phyloP scores from a whole-genome alignment of 2,797 vertebrate genomes.

The Onychomys arenicola region DNA sequence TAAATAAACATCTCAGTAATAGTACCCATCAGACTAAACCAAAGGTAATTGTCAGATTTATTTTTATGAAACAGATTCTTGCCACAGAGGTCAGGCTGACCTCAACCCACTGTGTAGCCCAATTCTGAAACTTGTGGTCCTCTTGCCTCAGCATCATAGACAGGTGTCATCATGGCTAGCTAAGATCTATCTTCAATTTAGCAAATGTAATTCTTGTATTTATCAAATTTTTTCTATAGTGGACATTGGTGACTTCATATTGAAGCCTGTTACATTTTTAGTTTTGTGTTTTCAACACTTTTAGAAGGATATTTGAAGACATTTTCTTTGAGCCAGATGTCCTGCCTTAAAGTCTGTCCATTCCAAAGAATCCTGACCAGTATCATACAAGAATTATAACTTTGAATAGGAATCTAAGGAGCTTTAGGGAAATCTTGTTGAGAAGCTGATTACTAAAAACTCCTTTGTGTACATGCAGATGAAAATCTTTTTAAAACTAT shows the following conservation, averaged over 20 bases:
- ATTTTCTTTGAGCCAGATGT: slow-evolving; percentile 54
- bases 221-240: slow-evolving; percentile 13
- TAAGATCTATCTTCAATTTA: slow-evolving; percentile 31
- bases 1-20: slow-evolving; percentile 15
- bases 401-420: slow-evolving; percentile 34
- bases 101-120: background rate
- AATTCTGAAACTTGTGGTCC: background rate
- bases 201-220: slow-evolving; percentile 12
- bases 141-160: background rate
- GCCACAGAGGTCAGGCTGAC: background rate
- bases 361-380: slow-evolving; percentile 61
- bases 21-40: slow-evolving; percentile 24
- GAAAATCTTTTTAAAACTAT: background rate
- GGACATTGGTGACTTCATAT: slow-evolving; percentile 28
- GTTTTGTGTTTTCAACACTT: slow-evolving; percentile 8
- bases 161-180: background rate
- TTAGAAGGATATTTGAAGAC: slow-evolving; percentile 52
- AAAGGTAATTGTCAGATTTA: slow-evolving; percentile 5
- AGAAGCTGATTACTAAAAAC: slow-evolving; percentile 22
- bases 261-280: slow-evolving; percentile 66
- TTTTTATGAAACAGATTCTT: background rate
- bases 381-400: slow-evolving; percentile 23
- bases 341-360: slow-evolving; percentile 41
- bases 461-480: background rate
- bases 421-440: background rate